These are phyloP conservation scores for Cylindroiulus punctatus DNA, from an alignment of 2,888 invertebrate genomes.

Conservation along the genomic window DNA sequence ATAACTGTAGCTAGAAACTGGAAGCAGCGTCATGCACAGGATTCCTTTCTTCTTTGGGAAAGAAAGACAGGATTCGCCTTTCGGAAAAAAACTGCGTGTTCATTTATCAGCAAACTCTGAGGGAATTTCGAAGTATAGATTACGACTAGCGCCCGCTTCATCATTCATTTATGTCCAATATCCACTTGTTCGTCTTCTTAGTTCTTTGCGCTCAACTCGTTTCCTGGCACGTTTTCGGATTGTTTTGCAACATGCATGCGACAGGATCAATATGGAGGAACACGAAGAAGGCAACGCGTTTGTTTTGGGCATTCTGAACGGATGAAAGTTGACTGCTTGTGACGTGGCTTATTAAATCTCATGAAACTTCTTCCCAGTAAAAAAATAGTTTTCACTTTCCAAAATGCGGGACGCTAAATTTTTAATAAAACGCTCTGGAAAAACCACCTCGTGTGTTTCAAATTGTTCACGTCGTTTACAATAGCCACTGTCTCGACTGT, in stretches of 20 bases:
- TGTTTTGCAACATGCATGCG: conserved; percentile 1
- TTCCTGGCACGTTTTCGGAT: conserved; percentile 6
- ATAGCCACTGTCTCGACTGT: background rate
- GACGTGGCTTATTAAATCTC: conserved; percentile 14
- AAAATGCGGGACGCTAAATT: background rate
- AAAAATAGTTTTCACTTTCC: background rate
- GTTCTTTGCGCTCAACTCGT: conserved; percentile 11
- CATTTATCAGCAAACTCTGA: conserved; percentile 23
- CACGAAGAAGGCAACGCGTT: background rate
- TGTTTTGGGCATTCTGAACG: background rate
- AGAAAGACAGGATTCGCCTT: too few relatives aligned
- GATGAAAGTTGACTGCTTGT: conserved; percentile 1
- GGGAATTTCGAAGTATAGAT: conserved; percentile 32
- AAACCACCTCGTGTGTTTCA: background rate
- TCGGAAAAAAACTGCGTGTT: background rate
- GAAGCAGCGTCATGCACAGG: too few relatives aligned
- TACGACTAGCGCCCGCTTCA: conserved; percentile 24
- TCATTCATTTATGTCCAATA: conserved; percentile 32
- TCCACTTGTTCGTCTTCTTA: conserved; percentile 25
- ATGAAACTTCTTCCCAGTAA: background rate
- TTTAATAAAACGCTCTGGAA: background rate
- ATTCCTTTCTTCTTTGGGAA: too few relatives aligned
- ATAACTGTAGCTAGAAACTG: too few relatives aligned
- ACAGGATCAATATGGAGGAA: conserved; percentile 24
- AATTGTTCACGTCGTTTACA: background rate